Evolutionary conservation across 2,888 invertebrate species (phyloP), one percentile per base, ranked within the genome.

Genomic region (Cybosia mesomella): DNA sequence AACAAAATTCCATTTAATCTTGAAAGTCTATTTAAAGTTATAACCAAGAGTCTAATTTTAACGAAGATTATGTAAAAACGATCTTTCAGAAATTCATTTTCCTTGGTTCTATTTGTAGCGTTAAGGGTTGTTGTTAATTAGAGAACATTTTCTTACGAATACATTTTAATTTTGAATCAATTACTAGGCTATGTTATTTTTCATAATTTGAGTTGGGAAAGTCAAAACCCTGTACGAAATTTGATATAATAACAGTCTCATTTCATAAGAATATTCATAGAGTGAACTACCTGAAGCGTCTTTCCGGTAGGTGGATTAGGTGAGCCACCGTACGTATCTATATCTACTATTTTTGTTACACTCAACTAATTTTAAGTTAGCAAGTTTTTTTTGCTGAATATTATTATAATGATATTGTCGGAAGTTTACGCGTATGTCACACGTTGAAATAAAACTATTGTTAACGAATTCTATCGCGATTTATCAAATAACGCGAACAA

Each of bases 1-100:
- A n/a, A 58, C 32, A 32, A 32, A 32, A 28, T n/a, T 58, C 32
- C 21, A 22, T 18, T 24, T 22, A 28, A 61, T 24, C 61, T 61
- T 61, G 28, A 49, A 54, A 28, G 53, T 63, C 53, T 53, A 28
- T 58, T 55, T 55, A 24, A n/a, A 58, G n/a, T 34, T 58, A 21
- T 21, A 58, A 9, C 21, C n/a, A 58, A 21, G 34, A 58, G 58
- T 58, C n/a, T 58, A 32, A 58, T n/a, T 58, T 58, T n/a, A 34
- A 34, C 21, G 9, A 21, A 58, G 21, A 21, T 58, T 11, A 58
- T 34, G 21, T 58, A 58, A 58, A 21, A 58, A n/a, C 13, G 58
- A 58, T 34, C 58, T 21, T 58, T 36, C n/a, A 36, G 34, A 58
- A 34, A 58, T 21, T 58, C 13, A 28, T 58, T 58, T 36, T 11